These are phyloP conservation scores for Gallirallus australis DNA, from an alignment of 2,797 vertebrate genomes.

Conservation along the genomic window DNA sequence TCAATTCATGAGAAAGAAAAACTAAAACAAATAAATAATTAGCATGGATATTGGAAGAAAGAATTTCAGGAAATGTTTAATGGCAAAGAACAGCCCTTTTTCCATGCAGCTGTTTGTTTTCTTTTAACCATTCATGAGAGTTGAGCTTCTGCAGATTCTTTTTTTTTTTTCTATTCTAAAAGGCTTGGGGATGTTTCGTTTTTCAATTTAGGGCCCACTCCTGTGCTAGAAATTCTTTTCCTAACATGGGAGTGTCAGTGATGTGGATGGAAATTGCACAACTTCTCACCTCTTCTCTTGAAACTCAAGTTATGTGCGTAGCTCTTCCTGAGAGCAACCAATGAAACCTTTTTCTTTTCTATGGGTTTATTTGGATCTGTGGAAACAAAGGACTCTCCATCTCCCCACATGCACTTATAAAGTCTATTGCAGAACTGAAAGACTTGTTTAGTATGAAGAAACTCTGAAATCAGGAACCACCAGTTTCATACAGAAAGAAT, in stretches of 20 bases:
- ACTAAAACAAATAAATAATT: background rate
- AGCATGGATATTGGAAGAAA: conserved; percentile 5
- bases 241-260: background rate
- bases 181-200: conserved; percentile 42
- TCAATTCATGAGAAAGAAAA: conserved; percentile 26
- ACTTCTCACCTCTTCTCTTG: background rate
- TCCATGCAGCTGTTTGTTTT: conserved; percentile 42
- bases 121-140: conserved; percentile 25
- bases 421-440: background rate
- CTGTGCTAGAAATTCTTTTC: background rate
- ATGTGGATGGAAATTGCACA: background rate
- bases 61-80: conserved; percentile 9
- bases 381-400: background rate
- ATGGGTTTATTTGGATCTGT: background rate
- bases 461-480: background rate
- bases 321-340: conserved; percentile 31
- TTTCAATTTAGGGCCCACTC: conserved; percentile 47
- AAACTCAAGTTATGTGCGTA: background rate
- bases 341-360: background rate
- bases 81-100: conserved; percentile 13
- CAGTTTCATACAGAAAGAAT: background rate
- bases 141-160: conserved; percentile 25
- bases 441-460: background rate
- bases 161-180: conserved; percentile 15
- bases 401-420: background rate